Evolutionary conservation across 1,140 invertebrate genomes (phyloP).

Genomic region (Dreissena rostriformis): DNA sequence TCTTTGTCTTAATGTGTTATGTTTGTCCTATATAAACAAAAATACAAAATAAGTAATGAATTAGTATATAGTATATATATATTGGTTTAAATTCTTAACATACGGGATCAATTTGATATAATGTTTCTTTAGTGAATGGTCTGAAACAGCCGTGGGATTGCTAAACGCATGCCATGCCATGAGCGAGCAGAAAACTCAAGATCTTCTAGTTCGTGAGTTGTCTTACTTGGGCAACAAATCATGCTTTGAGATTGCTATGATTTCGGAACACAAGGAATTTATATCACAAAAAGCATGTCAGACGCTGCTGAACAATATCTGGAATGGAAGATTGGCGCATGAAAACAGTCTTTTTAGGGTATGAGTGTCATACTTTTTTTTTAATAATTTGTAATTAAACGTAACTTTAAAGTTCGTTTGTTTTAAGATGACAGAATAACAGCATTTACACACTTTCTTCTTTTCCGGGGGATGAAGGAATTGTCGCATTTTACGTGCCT

Average conservation of each 20-base stretch:
- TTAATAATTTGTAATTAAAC: no score
- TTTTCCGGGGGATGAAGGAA: no score
- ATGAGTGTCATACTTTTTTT: background rate
- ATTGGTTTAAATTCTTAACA: background rate
- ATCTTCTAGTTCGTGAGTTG: slow-evolving; percentile 72
- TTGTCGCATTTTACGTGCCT: no score
- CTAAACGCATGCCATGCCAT: slow-evolving; percentile 76
- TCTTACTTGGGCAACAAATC: slow-evolving; percentile 75
- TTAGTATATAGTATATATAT: background rate
- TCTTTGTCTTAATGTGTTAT: background rate
- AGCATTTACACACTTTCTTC: no score
- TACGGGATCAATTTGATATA: background rate
- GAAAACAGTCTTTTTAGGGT: slow-evolving; percentile 69
- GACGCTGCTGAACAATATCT: slow-evolving; percentile 77
- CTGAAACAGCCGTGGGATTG: slow-evolving; percentile 74
- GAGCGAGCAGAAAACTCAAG: slow-evolving; percentile 75
- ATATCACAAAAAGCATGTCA: slow-evolving; percentile 79
- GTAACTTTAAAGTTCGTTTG: no score
- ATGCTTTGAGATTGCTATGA: slow-evolving; percentile 74
- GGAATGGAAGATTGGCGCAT: slow-evolving; percentile 76
- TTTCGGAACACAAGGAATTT: slow-evolving; percentile 78
- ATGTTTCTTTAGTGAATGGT: slow-evolving; percentile 69
- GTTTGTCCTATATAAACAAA: background rate
- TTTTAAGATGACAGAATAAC: no score
- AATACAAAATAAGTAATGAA: background rate